A percentile compares a stretch with the other conserved stretches of the same genome.
phyloP scores from a whole-genome alignment of 2,797 vertebrate genomes.

The Antrozous pallidus region DNA sequence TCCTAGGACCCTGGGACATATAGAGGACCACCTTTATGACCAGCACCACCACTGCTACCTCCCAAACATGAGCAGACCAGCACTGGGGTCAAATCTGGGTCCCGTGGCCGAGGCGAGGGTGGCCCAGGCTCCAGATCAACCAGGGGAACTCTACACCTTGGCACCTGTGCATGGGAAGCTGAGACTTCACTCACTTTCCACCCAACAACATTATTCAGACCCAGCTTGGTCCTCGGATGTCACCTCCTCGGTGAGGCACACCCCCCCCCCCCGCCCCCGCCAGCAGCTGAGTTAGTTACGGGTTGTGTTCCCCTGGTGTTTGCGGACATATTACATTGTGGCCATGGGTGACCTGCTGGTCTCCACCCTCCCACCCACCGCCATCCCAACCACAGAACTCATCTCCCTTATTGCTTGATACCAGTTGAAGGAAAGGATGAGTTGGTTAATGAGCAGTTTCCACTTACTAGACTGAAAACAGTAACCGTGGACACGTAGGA shows the following conservation, averaged over 20 bases:
- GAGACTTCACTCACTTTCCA: neutral
- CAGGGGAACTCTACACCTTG: neutral
- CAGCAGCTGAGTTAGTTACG: neutral
- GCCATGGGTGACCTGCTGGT: neutral
- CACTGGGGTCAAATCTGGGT: neutral
- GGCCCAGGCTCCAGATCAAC: neutral
- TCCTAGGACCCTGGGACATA: neutral
- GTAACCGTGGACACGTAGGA: neutral
- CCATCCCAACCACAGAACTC: neutral
- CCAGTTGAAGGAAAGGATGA: neutral
- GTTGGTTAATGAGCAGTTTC: neutral
- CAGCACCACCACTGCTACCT: neutral
- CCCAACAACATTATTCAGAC: neutral
- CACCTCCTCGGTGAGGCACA: neutral
- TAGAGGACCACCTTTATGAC: rapidly evolving
- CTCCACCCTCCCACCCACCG: too few species aligned
- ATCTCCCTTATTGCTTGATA: neutral
- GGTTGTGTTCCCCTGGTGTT: neutral
- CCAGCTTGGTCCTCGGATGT: neutral
- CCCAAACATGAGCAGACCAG: neutral
- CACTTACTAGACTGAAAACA: neutral
- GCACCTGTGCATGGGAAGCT: neutral
- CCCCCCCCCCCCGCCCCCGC: neutral
- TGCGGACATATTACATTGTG: neutral
- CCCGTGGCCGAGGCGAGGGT: neutral